Evolutionary conservation across 2,113 vertebrate genomes (phyloP), one percentile per base, ranked within the genome.

Genomic region (Cryptoleucopteryx plumbea): DNA sequence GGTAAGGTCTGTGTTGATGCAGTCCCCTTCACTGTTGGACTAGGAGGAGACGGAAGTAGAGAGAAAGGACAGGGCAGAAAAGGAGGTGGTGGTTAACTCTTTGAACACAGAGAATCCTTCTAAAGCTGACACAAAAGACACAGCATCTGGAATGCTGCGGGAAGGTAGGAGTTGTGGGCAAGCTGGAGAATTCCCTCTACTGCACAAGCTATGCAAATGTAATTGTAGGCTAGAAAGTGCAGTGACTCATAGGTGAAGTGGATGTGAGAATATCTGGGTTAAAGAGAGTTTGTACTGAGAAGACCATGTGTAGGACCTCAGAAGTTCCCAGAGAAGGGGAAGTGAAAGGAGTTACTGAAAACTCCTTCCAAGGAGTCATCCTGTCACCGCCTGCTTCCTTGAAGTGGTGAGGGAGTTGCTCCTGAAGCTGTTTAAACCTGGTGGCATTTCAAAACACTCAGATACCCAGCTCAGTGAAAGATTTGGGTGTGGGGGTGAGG

Each of bases 171-270:
- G 42, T 89, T 90, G 90, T 56, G 82, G 89, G 87, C 78, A 93
- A 84, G 71, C 87, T 94, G 87, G 94, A 95, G 95, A 96, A 95
- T 96, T 95, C 97, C 94, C 93, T 93, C 82, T 95, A 10, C 82
- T 87, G 91, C 86, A 94, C 91, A 93, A 94, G 88, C 87, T 91
- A 95, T 96, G 95, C 78, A 96, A 97, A 97, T 96, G 67, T 90
- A 93, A 95, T 94, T 95, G 97, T 94, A 97, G 89, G 89, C 93
- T 96, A 89, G 89, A 94, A 95, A 97, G 93, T 95, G 91, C 91
- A 89, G 89, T 95, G 86, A 94, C 91, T 94, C 88, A 96, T 95
- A 95, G 94, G 89, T 96, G 94, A 94, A 97, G 94, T 95, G 92
- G 93, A 88, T 96, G 85, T 61, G 74, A 94, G 88, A 91, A 87